These are phyloP conservation scores for Nephila pilipes DNA, from an alignment of 1,140 invertebrate genomes.

Conservation along the genomic window DNA sequence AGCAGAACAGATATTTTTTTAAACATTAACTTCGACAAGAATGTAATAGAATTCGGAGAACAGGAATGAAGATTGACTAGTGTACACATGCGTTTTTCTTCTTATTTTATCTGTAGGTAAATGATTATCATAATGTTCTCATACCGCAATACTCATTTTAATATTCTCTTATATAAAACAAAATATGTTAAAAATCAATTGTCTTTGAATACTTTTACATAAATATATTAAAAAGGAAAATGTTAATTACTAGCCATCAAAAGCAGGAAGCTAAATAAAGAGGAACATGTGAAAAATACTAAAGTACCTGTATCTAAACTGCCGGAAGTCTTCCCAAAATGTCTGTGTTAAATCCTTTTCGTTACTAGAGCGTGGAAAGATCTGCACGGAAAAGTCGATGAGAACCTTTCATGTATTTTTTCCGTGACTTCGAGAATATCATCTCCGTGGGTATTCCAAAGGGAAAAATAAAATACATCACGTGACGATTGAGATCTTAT, in stretches of 20 bases:
- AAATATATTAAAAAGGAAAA: too few relatives aligned
- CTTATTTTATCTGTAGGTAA: too few relatives aligned
- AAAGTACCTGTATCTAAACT: neutral
- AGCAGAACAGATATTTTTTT: too few relatives aligned
- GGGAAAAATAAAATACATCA: neutral
- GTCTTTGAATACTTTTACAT: too few relatives aligned
- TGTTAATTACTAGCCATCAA: neutral
- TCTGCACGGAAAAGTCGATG: constrained; percentile 16
- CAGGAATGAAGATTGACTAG: too few relatives aligned
- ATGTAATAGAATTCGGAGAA: too few relatives aligned
- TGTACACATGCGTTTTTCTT: too few relatives aligned
- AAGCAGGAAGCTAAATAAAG: neutral
- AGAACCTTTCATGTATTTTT: constrained; percentile 19
- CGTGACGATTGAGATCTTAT: neutral
- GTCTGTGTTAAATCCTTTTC: constrained; percentile 37
- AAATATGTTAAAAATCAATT: too few relatives aligned
- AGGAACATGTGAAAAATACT: neutral
- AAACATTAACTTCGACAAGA: too few relatives aligned
- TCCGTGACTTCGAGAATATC: constrained; percentile 33
- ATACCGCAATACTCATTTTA: too few relatives aligned
- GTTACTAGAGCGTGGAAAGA: constrained; percentile 12
- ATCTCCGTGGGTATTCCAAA: neutral
- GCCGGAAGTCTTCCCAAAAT: constrained; percentile 23
- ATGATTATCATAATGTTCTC: too few relatives aligned
- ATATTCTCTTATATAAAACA: too few relatives aligned